These are phyloP conservation scores for Endomychus coccineus DNA, from an alignment of 2,888 invertebrate species.

Conservation along the genomic window DNA sequence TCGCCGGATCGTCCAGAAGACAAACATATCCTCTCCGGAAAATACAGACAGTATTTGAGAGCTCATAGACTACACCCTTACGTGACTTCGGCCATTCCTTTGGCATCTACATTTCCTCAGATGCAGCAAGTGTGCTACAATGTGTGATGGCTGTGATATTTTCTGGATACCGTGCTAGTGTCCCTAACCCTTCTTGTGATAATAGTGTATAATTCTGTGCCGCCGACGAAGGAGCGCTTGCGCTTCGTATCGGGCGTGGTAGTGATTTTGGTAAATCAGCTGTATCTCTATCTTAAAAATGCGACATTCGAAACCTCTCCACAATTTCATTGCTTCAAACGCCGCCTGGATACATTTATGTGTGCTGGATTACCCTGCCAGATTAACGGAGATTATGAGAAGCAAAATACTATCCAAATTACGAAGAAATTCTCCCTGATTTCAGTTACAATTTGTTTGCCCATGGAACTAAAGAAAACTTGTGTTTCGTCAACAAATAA, in stretches of 20 bases:
- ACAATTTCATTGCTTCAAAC: too few relatives aligned
- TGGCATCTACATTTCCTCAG: constrained; percentile 49
- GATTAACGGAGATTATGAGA: too few relatives aligned
- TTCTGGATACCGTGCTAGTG: constrained; percentile 12
- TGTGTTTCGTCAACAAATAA: too few relatives aligned
- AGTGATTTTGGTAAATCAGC: constrained; percentile 40
- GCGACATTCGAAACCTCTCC: too few relatives aligned
- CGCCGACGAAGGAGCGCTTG: constrained; percentile 34
- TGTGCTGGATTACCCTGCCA: too few relatives aligned
- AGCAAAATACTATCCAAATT: too few relatives aligned
- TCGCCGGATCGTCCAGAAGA: constrained; percentile 41
- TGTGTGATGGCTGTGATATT: constrained; percentile 49
- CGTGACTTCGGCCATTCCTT: constrained; percentile 44
- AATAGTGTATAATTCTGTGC: constrained; percentile 44
- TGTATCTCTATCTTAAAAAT: too few relatives aligned
- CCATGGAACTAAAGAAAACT: too few relatives aligned
- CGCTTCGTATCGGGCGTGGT: constrained; percentile 41
- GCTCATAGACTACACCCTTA: constrained; percentile 54
- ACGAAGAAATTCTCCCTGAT: too few relatives aligned
- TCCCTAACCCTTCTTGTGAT: constrained; percentile 37
- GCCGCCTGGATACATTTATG: too few relatives aligned
- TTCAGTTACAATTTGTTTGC: too few relatives aligned
- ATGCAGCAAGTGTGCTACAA: constrained; percentile 55
- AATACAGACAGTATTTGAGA: constrained; percentile 52
- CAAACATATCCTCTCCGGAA: constrained; percentile 45